Conservation (phyloP, 2,888 invertebrate species). For the Agrochola lota region DNA sequence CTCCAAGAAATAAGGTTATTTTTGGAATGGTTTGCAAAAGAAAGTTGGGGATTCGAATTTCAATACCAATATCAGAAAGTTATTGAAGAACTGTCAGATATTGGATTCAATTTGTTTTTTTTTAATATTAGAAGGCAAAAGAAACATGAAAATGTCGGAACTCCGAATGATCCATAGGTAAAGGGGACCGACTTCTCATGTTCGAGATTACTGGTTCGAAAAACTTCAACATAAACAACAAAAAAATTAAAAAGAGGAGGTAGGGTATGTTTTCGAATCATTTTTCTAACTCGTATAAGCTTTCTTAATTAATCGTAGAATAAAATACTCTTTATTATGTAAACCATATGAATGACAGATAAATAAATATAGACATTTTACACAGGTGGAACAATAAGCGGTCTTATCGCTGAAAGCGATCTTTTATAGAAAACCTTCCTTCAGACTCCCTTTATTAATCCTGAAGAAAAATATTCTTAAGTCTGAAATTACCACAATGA, state of each 20-base stretch:
- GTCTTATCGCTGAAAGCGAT: not conserved
- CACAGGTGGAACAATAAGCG: not conserved
- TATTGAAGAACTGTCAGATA: constrained; percentile 69
- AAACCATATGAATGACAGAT: not conserved
- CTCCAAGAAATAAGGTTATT: not conserved
- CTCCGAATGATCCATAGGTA: not conserved
- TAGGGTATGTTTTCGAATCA: not conserved
- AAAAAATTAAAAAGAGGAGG: not conserved
- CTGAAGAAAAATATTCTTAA: not conserved
- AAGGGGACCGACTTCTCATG: not conserved
- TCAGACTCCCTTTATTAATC: not conserved
- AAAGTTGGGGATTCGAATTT: constrained; percentile 50
- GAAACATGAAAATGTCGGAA: not conserved
- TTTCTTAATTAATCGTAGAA: not conserved
- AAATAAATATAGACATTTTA: not conserved
- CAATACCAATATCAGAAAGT: constrained; percentile 64
- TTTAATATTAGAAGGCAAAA: constrained; percentile 28
- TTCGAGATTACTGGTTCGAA: not conserved
- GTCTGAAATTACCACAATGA: not conserved
- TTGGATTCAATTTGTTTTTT: constrained; percentile 61
- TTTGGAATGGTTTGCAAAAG: constrained; percentile 1
- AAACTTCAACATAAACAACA: not conserved
- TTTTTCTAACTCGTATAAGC: too few species aligned
- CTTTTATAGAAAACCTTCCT: too few species aligned
- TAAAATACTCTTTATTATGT: not conserved